Conservation (phyloP, 2,113 vertebrate species). For the Emydura subglobosa region DNA sequence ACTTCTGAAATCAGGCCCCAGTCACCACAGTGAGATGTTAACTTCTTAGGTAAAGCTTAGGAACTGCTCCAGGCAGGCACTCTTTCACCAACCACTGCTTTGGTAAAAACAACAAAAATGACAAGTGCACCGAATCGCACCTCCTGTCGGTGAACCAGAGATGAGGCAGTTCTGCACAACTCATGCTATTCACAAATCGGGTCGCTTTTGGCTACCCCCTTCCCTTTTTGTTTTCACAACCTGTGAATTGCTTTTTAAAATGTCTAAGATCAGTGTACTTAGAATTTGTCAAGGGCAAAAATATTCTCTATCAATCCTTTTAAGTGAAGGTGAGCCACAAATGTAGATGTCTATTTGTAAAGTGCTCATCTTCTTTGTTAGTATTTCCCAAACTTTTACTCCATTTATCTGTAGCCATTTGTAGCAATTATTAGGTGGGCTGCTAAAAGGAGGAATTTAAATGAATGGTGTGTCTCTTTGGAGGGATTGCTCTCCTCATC, state of each 20-base stretch:
- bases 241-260: not conserved
- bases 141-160: not conserved
- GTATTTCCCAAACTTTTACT: not conserved
- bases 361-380: slow-evolving; percentile 33
- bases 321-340: not conserved
- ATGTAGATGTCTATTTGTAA: slow-evolving; percentile 19
- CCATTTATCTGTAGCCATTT: slow-evolving; percentile 47
- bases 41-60: too few species aligned
- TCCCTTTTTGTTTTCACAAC: not conserved
- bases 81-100: not conserved
- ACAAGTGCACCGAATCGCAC: not conserved
- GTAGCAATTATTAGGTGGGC: not conserved
- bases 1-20: too few species aligned
- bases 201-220: not conserved
- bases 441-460: not conserved
- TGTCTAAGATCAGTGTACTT: not conserved
- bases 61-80: not conserved
- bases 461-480: not conserved
- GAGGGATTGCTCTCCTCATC: not conserved
- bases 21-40: too few species aligned
- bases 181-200: not conserved
- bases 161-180: not conserved
- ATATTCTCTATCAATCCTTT: not conserved
- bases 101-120: not conserved
- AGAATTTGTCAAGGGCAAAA: not conserved